These are phyloP conservation scores for Tragelaphus buxtoni DNA, from an alignment of 2,113 vertebrate genomes.

Conservation along the genomic window DNA sequence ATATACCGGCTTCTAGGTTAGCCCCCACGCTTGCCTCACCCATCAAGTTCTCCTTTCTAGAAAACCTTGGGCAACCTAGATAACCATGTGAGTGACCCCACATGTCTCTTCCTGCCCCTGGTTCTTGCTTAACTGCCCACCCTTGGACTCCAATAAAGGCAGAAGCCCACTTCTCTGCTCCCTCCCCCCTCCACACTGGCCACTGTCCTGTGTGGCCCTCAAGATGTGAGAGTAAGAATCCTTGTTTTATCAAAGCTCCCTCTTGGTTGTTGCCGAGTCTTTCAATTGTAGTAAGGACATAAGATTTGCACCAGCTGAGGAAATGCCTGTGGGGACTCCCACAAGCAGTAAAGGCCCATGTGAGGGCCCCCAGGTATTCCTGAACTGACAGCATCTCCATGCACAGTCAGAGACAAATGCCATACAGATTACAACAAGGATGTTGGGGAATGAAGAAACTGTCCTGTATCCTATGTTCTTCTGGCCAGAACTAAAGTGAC, in stretches of 20 bases:
- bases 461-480: neutral
- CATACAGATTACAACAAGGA: too few relatives aligned
- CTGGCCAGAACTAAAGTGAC: neutral
- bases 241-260: neutral
- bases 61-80: neutral
- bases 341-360: neutral
- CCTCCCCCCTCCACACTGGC: neutral
- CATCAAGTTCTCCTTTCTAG: neutral
- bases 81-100: neutral
- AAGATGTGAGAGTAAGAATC: neutral
- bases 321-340: neutral
- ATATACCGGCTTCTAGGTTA: neutral
- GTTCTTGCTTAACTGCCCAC: neutral
- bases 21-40: fast-evolving
- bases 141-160: neutral
- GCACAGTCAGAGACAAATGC: too few relatives aligned
- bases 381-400: too few relatives aligned
- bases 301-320: neutral
- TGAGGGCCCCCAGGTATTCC: too few relatives aligned
- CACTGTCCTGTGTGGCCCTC: neutral
- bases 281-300: neutral
- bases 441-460: neutral
- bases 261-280: neutral
- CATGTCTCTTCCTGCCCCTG: neutral
- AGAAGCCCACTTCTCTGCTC: neutral